Percentiles rank a stretch among this genome's conserved stretches.
Conservation (phyloP, 1,140 invertebrate genomes). For the Phthorimaea operculella region DNA sequence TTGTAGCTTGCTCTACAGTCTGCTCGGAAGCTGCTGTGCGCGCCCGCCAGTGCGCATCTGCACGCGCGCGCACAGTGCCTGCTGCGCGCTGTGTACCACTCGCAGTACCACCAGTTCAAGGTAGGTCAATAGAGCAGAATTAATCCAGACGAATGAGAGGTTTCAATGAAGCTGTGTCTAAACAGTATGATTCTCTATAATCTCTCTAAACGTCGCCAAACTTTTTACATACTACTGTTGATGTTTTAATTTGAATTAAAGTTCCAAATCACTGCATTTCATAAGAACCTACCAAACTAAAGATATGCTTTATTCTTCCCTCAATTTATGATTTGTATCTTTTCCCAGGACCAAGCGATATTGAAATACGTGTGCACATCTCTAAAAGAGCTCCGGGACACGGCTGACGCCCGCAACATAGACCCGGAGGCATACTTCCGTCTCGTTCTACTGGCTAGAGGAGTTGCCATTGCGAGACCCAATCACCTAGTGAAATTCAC, state of each 20-base stretch:
- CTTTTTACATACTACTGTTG: too few relatives aligned
- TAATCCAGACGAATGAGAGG: too few relatives aligned
- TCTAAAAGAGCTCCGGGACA: constrained; percentile 73
- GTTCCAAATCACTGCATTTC: too few relatives aligned
- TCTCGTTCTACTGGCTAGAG: constrained; percentile 83
- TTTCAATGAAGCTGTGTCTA: too few relatives aligned
- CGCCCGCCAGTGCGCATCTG: constrained; percentile 83
- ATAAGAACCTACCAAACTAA: too few relatives aligned
- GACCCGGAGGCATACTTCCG: constrained; percentile 94
- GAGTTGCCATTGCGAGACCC: constrained; percentile 86
- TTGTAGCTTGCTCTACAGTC: too few relatives aligned
- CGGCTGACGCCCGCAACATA: constrained; percentile 71
- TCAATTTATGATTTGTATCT: too few relatives aligned
- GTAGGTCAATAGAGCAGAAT: too few relatives aligned
- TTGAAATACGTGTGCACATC: constrained; percentile 81
- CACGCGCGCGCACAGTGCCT: constrained; percentile 84
- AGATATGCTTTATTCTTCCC: too few relatives aligned
- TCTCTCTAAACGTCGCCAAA: too few relatives aligned
- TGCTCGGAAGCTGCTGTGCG: constrained; percentile 81
- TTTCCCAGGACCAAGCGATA: constrained; percentile 74
- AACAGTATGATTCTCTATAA: too few relatives aligned
- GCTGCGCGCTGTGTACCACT: constrained; percentile 83
- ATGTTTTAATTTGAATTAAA: too few relatives aligned
- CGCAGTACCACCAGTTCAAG: constrained; percentile 75
- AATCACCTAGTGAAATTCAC: constrained; percentile 85